phyloP scores from a whole-genome alignment of 2,113 vertebrate species.

The Heterocephalus glaber region DNA sequence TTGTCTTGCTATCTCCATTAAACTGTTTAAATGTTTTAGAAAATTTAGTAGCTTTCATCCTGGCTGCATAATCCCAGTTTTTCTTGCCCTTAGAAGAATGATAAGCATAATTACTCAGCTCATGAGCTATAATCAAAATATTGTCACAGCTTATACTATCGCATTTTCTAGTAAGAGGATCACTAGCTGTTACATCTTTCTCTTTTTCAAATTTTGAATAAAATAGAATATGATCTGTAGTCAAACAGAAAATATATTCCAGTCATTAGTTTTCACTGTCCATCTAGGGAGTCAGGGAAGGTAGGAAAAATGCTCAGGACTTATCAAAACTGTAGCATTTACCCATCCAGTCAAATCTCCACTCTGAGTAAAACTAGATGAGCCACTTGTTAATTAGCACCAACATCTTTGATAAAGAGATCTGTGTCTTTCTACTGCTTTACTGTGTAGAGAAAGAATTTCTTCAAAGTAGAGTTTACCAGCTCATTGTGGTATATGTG shows the following conservation, averaged over 20 bases:
- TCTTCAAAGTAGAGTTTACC: neutral
- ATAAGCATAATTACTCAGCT: constrained; percentile 63
- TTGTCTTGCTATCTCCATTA: constrained; percentile 35
- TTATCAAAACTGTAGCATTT: constrained; percentile 63
- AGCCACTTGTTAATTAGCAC: constrained; percentile 64
- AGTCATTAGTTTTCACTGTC: constrained; percentile 65
- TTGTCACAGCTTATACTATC: constrained; percentile 52
- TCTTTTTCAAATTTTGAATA: constrained; percentile 50
- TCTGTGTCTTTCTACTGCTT: constrained; percentile 17
- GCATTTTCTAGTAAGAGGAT: constrained; percentile 44
- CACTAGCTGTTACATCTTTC: constrained; percentile 43
- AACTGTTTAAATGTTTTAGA: constrained; percentile 48
- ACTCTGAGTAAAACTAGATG: constrained; percentile 56
- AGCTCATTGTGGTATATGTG: neutral
- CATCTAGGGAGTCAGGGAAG: neutral
- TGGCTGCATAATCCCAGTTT: constrained; percentile 26
- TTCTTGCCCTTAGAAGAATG: constrained; percentile 56
- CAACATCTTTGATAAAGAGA: constrained; percentile 39
- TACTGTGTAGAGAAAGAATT: neutral
- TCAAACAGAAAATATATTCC: constrained; percentile 41
- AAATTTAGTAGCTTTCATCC: constrained; percentile 50
- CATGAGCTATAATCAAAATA: constrained; percentile 55
- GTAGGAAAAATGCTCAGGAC: neutral
- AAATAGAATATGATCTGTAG: constrained; percentile 54
- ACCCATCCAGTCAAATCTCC: constrained; percentile 1